Conservation (phyloP, 2,113 vertebrate genomes). For the Grallaria varia region DNA sequence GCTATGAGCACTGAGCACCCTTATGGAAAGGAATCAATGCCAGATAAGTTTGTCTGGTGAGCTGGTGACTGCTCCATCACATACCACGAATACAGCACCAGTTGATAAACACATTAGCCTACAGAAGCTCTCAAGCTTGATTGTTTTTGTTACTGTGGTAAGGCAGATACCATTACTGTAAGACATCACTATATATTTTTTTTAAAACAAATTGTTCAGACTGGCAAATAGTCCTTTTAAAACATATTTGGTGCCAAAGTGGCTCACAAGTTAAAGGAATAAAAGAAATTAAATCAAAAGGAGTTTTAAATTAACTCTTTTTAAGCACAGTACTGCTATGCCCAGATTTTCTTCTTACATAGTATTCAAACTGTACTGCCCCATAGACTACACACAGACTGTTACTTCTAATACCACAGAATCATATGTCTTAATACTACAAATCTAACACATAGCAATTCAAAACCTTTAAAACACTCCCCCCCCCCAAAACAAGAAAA, state of each 20-base stretch:
- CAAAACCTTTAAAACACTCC: neutral
- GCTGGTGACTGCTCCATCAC: neutral
- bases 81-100: neutral
- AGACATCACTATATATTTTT: neutral
- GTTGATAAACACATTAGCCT: neutral
- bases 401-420: neutral
- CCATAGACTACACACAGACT: accelerated
- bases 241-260: accelerated
- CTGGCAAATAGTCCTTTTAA: neutral
- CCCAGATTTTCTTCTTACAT: neutral
- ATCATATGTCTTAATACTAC: neutral
- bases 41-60: neutral
- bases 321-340: neutral
- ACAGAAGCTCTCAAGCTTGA: neutral
- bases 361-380: neutral
- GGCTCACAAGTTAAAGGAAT: neutral
- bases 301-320: neutral
- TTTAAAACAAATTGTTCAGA: neutral
- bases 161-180: neutral
- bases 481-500: neutral
- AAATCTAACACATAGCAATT: neutral
- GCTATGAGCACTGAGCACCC: neutral
- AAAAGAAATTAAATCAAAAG: neutral
- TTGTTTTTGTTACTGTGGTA: neutral
- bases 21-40: neutral